A percentile compares a stretch with the other conserved stretches of the same genome.
These are phyloP conservation scores for Drosophila mulleri DNA, from an alignment of 2,888 invertebrate species.

Conservation along the genomic window DNA sequence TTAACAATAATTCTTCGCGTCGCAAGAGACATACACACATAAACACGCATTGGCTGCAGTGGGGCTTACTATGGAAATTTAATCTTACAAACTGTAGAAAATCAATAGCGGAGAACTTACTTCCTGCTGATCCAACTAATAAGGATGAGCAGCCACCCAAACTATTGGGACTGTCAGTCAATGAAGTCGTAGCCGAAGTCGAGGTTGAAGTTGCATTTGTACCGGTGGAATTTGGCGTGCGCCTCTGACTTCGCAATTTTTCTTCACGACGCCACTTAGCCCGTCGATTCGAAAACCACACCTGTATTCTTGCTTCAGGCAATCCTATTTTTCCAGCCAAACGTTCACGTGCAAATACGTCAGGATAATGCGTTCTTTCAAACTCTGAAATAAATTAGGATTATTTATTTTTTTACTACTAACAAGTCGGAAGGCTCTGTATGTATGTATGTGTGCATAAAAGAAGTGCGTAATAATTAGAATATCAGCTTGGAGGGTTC, in stretches of 20 bases:
- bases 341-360: constrained; percentile 96
- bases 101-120: constrained; percentile 29
- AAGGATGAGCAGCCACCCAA: constrained; percentile 62
- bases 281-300: constrained; percentile 94
- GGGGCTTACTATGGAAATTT: no score
- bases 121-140: constrained; percentile 28
- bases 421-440: no score
- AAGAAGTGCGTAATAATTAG: no score
- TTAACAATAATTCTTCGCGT: no score
- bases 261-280: constrained; percentile 99
- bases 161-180: constrained; percentile 74
- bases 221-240: constrained; percentile 85
- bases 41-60: no score
- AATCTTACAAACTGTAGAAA: no score
- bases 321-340: constrained; percentile 96
- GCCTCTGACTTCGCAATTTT: constrained; percentile 96
- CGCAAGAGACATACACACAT: no score
- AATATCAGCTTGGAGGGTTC: no score
- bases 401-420: background rate
- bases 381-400: constrained; percentile 88
- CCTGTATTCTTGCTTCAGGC: constrained; percentile 97
- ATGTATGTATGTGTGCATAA: no score
- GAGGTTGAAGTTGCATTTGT: constrained; percentile 60
- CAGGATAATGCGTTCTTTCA: constrained; percentile 97
- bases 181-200: constrained; percentile 56